Percentiles rank a stretch among this genome's conserved stretches.
phyloP scores from a whole-genome alignment of 2,888 invertebrate species.

The Callinectes sapidus region DNA sequence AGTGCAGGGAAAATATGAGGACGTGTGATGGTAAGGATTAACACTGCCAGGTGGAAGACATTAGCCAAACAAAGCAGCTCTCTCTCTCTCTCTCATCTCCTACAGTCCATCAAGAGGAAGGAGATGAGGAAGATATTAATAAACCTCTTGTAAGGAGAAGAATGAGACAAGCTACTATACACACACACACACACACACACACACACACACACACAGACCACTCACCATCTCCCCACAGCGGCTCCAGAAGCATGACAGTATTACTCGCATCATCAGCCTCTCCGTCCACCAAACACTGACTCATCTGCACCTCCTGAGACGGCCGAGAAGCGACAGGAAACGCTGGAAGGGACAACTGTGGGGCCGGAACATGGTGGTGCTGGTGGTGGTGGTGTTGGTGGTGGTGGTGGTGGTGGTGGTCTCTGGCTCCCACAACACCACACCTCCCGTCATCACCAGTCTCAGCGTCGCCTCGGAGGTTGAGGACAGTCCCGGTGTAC shows the following conservation, averaged over 20 bases:
- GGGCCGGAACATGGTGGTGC: constrained; percentile 34
- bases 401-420: constrained; percentile 21
- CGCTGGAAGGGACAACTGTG: neutral
- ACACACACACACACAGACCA: neutral
- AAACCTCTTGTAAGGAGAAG: too few species aligned
- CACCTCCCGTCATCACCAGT: neutral
- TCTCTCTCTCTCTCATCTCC: neutral
- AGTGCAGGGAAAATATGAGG: too few species aligned
- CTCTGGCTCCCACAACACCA: neutral
- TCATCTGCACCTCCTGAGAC: neutral
- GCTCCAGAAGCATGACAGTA: constrained; percentile 57
- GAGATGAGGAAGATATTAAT: too few species aligned
- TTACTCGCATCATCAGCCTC: constrained; percentile 53
- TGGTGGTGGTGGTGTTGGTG: constrained; percentile 42
- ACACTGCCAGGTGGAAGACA: too few species aligned
- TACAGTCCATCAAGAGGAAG: neutral
- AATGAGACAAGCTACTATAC: too few species aligned
- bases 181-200: neutral
- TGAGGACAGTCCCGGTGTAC: neutral
- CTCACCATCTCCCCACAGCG: constrained; percentile 49
- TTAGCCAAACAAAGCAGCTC: too few species aligned
- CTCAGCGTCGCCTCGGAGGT: constrained; percentile 29
- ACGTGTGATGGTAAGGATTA: too few species aligned
- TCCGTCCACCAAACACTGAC: constrained; percentile 22
- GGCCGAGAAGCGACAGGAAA: neutral